Percentiles rank a stretch among this genome's conserved stretches.
These are phyloP conservation scores for Pocillopora damicornis DNA, from an alignment of 64 coral and sea anemone species.

Conservation along the genomic window DNA sequence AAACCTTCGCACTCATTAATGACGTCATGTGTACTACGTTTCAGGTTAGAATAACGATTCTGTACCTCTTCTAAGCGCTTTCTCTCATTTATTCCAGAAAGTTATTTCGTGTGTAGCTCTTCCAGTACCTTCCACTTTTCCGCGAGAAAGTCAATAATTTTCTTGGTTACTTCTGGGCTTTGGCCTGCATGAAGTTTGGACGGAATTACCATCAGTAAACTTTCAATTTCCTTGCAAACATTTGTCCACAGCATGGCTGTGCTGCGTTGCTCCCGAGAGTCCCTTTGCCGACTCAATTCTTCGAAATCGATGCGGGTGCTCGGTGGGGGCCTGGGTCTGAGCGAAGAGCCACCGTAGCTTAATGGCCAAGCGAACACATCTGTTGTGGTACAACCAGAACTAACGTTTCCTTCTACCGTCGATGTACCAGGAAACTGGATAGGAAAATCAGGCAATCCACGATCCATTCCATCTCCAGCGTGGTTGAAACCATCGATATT, in stretches of 20 bases:
- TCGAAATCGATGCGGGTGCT: conserved; percentile 4
- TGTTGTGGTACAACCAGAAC: conserved; percentile 13
- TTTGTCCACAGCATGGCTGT: too few species aligned
- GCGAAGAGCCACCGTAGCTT: neutral
- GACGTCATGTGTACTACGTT: neutral
- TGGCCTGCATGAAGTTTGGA: too few species aligned
- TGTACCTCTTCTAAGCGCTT: neutral
- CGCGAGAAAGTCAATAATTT: neutral
- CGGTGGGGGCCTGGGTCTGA: neutral
- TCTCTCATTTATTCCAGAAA: neutral
- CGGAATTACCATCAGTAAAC: too few species aligned
- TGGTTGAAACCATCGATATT: neutral
- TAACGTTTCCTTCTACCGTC: neutral
- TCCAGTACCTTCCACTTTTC: neutral
- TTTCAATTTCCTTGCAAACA: too few species aligned
- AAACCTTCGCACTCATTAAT: conserved; percentile 10
- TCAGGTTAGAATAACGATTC: neutral
- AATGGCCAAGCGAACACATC: conserved; percentile 13
- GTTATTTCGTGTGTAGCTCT: neutral
- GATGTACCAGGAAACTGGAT: conserved; percentile 21
- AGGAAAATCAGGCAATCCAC: conserved; percentile 5
- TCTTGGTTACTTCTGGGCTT: too few species aligned
- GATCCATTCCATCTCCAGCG: conserved; percentile 15
- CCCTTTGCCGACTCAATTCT: neutral
- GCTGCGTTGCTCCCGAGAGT: conserved; percentile 4